Evolutionary conservation across 2,797 vertebrate genomes (phyloP), one percentile per base, ranked within the genome.

Genomic region (Eremophila alpestris): DNA sequence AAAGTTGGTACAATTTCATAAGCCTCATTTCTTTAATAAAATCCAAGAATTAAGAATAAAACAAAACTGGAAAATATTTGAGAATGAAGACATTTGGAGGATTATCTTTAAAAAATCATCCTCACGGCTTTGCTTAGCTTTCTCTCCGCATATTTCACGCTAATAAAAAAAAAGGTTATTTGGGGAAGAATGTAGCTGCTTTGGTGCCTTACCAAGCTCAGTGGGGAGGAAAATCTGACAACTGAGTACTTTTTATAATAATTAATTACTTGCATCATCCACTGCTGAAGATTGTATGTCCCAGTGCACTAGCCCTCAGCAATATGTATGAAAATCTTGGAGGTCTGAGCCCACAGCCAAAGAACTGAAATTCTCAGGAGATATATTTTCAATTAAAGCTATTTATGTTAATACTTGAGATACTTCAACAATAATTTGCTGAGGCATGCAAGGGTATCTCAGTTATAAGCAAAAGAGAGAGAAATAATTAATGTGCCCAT

Each of bases 341-440:
- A 89, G 58, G 83, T 82, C 81, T 95, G 49, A 89, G 60, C 38
- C 49, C 68, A 80, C 38, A 93, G 69, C n/a, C 78, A 51, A 89
- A 92, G 54, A 90, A 74, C 40, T 69, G 10, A 67, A 74, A 92
- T 89, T 94, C 78, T 87, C 54, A 18, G 75, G 69, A 91, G 64
- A 85, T 38, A 34, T 11, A 68, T 55, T 95, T 93, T 93, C 84
- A 89, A 41, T 92, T 92, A 85, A 85, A 83, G 71, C 40, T 85
- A 75, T 89, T 92, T 45, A 65, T 89, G 64, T 56, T 94, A 92
- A 63, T 93, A 84, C 14, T 84, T 83, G 68, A 89, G 54, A 75
- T 54, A 58, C 49, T 93, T 92, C 89, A 87, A 64, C 41, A 89
- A 46, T 64, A 77, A 77, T 77, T 94, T 92, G 67, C 89, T 92